Evolutionary conservation across 2,113 vertebrate species (phyloP), one percentile per base, ranked within the genome.

Genomic region (Calyptomena viridis): DNA sequence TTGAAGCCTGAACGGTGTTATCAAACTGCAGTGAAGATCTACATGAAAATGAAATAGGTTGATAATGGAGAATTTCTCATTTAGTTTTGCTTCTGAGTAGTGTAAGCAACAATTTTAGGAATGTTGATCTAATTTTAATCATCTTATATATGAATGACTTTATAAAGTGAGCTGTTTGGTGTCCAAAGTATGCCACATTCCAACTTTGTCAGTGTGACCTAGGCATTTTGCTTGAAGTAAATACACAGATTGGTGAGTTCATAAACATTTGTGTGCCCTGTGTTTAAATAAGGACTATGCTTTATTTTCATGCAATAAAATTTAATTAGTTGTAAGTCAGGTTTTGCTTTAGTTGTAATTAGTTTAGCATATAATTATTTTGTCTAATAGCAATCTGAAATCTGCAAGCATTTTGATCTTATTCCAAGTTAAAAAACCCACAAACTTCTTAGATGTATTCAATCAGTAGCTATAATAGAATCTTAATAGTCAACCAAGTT

Each of bases 341-440:
- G 95, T 97, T 98, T 97, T 97, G 89, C 96, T 95, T 97, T 97
- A 97, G 94, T 94, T 95, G 96, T 98, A 97, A 98, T 98, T 98
- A 98, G 97, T 96, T 98, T 96, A 97, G 96, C 94, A 84, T 96
- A 95, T 98, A 98, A 98, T 98, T 98, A 97, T 98, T 97, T 96
- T 90, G 89, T 97, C 95, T 97, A 98, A 97, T 97, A 97, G 93
- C 94, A 94, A 94, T 97, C 89, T 94, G 90, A 98, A 97, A 95
- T 97, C 90, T 97, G 90, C 82, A 97, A 97, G 95, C 93, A 96
- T 97, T 97, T 97, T 97, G 97, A 97, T 97, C 94, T 91, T 95
- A 94, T 94, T 98, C 97, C 97, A 97, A 97, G 33, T 94, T 44
- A 24, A 90, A 95, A 84, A 84, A 96, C 89, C 47, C 27, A 7